Evolutionary conservation across 2,888 invertebrate species (phyloP).

Genomic region (Adelphocoris suturalis): DNA sequence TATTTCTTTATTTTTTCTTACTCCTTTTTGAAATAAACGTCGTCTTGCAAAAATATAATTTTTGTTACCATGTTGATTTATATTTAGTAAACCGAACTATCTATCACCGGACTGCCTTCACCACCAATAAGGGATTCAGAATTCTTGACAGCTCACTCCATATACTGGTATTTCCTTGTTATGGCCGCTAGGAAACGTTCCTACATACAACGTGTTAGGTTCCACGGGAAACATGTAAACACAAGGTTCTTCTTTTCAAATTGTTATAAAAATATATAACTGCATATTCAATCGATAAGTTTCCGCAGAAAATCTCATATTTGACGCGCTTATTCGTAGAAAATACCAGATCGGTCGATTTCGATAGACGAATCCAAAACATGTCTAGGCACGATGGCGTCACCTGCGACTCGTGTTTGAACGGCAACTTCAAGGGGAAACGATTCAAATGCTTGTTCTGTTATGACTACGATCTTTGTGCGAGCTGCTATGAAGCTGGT

Average conservation of each 20-base stretch:
- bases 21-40: too few species aligned
- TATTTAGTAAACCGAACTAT: too few species aligned
- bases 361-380: not conserved
- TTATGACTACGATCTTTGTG: conserved; percentile 99
- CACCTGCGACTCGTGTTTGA: conserved; percentile 99
- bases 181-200: too few species aligned
- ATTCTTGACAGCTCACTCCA: too few species aligned
- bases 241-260: not conserved
- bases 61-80: too few species aligned
- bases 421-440: conserved; percentile 97
- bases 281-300: not conserved
- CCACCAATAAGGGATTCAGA: too few species aligned
- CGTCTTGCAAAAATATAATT: too few species aligned
- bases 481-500: conserved; percentile 94
- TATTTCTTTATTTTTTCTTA: too few species aligned
- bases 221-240: not conserved
- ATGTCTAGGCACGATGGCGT: conserved; percentile 84
- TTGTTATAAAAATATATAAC: not conserved
- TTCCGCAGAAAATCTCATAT: not conserved
- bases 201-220: not conserved
- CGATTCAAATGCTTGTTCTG: conserved; percentile 99
- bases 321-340: not conserved
- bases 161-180: too few species aligned
- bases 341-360: not conserved
- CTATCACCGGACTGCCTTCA: too few species aligned